A percentile compares a stretch with the other conserved stretches of the same genome.
Evolutionary conservation across 2,888 invertebrate species (phyloP).

Genomic region (Steinernema scapterisci): DNA sequence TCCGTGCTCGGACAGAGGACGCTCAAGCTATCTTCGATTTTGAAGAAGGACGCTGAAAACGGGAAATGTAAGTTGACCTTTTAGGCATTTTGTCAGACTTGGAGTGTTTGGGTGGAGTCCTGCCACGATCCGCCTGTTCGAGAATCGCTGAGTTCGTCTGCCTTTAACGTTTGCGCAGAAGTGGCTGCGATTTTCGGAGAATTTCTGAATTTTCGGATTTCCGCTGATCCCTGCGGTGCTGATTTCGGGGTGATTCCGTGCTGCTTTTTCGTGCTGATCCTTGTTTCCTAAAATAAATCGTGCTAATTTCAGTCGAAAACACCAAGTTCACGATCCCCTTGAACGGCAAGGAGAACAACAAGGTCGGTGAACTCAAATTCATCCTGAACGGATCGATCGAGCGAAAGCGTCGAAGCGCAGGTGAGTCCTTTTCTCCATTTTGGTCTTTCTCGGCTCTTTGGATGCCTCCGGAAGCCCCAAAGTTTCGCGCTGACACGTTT

Average conservation of each 20-base stretch:
- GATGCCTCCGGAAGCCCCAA: not conserved
- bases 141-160: constrained; percentile 23
- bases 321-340: constrained; percentile 51
- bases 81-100: not conserved
- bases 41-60: constrained; percentile 58
- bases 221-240: too few species aligned
- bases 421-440: too few species aligned
- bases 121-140: not conserved
- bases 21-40: constrained; percentile 56
- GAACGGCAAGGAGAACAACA: constrained; percentile 49
- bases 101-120: not conserved
- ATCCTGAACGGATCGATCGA: constrained; percentile 51
- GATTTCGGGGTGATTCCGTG: too few species aligned
- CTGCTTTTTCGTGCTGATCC: too few species aligned
- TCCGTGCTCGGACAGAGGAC: constrained; percentile 56
- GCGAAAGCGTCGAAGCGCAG: constrained; percentile 46
- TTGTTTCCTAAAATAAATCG: too few species aligned
- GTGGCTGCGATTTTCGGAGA: too few species aligned
- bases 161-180: constrained; percentile 1
- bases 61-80: constrained; percentile 57
- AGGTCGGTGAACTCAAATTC: constrained; percentile 55
- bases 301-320: constrained; percentile 52
- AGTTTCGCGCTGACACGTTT: constrained; percentile 14
- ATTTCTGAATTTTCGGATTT: too few species aligned
- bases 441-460: not conserved